Base-by-base conservation (phyloP, 64 coral and sea anemone genomes). In the Montipora efflorescens region DNA sequence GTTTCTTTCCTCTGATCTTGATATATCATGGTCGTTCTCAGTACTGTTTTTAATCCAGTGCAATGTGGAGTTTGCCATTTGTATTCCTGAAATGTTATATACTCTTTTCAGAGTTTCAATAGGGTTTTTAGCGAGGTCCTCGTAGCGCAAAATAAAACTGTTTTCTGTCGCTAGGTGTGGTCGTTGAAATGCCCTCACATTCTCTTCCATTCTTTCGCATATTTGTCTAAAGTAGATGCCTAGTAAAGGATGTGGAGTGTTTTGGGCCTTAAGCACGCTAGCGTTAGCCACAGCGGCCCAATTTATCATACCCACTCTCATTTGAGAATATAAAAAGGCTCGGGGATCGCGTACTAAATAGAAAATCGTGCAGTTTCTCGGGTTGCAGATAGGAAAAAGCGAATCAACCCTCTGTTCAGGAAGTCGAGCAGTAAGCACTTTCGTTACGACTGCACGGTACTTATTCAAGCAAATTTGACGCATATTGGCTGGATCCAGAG, bases 291-390 rank as follows among this genome's bases (percentile, higher is more conserved):
- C 25, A 18, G 28, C 28, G 1, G 43, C 14, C 57, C 23, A 83
- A 8, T 20, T 18, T 8, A 66, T 61, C 13, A 83, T 67, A 16
- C 58, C 81, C 5, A 46, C 59, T 19, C 67, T 83, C 81, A 83
- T 67, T 15, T 83, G 81, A 7, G 81, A 83, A 47, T 66, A 83
- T 1, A 83, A 12, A 43, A 83, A 11, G 18, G 81, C 57, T 47
- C 81, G 81, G 15, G 81, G 81, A 47, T 83, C 81, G 4, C 81
- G 25, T 7, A 83, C 81, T 22, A 83, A 66, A 67, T 83, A 83
- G 14, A 83, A 25, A 67, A 83, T 67, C 5, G 81, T 18, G 46
- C 81, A 83, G 46, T 66, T 19, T 8, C 12, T 83, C 28, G 58
- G 62, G 43, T 83, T 66, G 46, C 81, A 83, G 6, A 83, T 58